Base-by-base conservation (phyloP, 2,797 vertebrate species). In the Myotis daubentonii region DNA sequence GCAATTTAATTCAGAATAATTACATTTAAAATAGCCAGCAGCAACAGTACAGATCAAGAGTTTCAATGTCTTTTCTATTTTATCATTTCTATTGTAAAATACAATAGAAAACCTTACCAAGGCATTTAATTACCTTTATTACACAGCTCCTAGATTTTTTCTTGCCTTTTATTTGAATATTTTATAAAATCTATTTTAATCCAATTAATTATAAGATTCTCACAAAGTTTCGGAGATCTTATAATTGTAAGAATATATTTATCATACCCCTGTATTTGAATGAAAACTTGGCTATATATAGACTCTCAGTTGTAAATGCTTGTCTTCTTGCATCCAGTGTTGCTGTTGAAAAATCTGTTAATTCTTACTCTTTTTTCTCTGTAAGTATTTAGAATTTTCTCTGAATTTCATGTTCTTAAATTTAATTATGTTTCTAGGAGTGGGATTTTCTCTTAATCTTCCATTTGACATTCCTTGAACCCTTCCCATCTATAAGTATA, bases 121-220 rank as follows among this genome's bases (percentile, higher is more conserved):
- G 2, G 12, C 72, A 80, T 38, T 71, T 84, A 20, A 53, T 88
- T 44, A 78, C 17, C 25, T 80, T 93, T 55, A 72, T 51, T 83
- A 68, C 60, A 76, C 16, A 89, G 36, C 36, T 82, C 11, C 30
- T 47, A 41, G 51, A 79, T 36, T 47, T 79, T 79, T 12, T 20
- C 20, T 91, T 81, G 38, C 16, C 28, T 89, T 65, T 83, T 83
- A 66, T 65, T 36, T 85, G 60, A 89, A 12, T 79, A 25, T 30
- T 41, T 86, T 53, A 70, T 30, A 68, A 86, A 93, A 78, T 86
- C 49, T 86, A 86, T 51, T 90, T 76, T 81, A 71, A 76, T 71
- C 23, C 44, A 79, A 33, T 80, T 44, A 36, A 33, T 60, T 93
- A 19, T 91, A n/a, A 81, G 15, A 85, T 83, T 66, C 30, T 87